Evolutionary conservation across 2,113 vertebrate genomes (phyloP).

Genomic region (Cichladusa arquata): DNA sequence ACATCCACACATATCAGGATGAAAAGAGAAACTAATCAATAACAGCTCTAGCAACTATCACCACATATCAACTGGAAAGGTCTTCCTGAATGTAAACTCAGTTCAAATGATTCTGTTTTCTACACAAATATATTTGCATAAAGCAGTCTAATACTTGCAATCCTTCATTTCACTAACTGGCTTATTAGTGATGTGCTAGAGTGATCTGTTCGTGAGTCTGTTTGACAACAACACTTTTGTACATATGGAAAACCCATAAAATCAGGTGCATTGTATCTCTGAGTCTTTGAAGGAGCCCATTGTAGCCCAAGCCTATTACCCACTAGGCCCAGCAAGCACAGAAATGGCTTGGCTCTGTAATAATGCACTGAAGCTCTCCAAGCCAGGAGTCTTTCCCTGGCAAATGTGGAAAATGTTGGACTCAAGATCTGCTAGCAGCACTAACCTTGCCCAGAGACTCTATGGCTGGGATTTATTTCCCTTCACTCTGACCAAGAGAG

Average conservation of each 20-base stretch:
- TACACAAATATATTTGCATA: neutral
- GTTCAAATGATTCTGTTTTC: neutral
- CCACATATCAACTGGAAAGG: neutral
- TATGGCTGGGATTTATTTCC: neutral
- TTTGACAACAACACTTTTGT: neutral
- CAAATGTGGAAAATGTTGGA: neutral
- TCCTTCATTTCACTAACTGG: conserved; percentile 28
- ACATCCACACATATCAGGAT: neutral
- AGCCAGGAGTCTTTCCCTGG: neutral
- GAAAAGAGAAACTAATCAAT: neutral
- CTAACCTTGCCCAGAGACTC: neutral
- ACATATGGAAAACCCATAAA: neutral
- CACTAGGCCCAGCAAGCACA: neutral
- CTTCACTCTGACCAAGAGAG: neutral
- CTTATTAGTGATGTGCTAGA: neutral
- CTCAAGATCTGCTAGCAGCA: neutral
- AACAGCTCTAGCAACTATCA: neutral
- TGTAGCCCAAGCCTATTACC: neutral
- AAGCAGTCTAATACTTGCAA: neutral
- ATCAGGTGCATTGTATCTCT: neutral
- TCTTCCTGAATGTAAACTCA: neutral
- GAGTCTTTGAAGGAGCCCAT: neutral
- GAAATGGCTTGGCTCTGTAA: neutral
- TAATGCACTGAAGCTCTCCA: neutral
- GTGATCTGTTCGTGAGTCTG: neutral